A percentile compares a stretch with the other conserved stretches of the same genome.
Evolutionary conservation across 2,888 invertebrate species (phyloP).

Genomic region (Lycophotia porphyrea): DNA sequence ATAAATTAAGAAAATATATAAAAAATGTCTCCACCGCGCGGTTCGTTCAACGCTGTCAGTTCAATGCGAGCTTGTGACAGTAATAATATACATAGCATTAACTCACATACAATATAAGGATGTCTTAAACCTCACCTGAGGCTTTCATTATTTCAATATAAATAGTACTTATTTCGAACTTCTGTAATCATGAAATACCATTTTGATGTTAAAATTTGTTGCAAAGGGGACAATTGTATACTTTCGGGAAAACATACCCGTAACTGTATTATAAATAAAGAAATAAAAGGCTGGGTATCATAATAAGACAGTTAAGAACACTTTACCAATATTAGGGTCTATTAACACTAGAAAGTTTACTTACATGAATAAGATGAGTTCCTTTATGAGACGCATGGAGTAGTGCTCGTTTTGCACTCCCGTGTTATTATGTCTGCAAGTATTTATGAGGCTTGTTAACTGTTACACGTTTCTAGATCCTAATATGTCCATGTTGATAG

Average conservation of each 20-base stretch:
- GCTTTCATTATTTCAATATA: conserved; percentile 86
- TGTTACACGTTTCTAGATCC: conserved; percentile 49
- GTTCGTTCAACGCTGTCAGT: conserved; percentile 72
- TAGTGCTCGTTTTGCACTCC: conserved; percentile 17
- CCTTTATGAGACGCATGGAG: conserved; percentile 31
- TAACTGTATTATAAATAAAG: conserved; percentile 11
- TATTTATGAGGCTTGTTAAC: conserved; percentile 50
- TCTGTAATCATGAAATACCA: conserved; percentile 86
- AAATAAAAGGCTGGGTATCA: conserved; percentile 40
- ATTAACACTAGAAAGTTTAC: conserved; percentile 36
- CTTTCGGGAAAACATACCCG: conserved; percentile 44
- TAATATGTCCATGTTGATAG: conserved; percentile 29
- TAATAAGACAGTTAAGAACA: conserved; percentile 22
- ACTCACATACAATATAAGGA: conserved; percentile 80
- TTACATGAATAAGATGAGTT: conserved; percentile 43
- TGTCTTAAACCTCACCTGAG: conserved; percentile 81
- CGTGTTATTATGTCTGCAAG: conserved; percentile 32
- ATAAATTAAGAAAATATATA: conserved; percentile 54
- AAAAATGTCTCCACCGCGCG: conserved; percentile 66
- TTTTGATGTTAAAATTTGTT: conserved; percentile 87
- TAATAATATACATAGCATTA: conserved; percentile 79
- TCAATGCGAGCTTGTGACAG: conserved; percentile 77
- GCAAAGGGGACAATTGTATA: conserved; percentile 84
- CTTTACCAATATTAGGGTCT: conserved; percentile 50
- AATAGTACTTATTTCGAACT: conserved; percentile 87